Evolutionary conservation across 2,113 vertebrate genomes (phyloP).

Genomic region (Nipponia nippon): DNA sequence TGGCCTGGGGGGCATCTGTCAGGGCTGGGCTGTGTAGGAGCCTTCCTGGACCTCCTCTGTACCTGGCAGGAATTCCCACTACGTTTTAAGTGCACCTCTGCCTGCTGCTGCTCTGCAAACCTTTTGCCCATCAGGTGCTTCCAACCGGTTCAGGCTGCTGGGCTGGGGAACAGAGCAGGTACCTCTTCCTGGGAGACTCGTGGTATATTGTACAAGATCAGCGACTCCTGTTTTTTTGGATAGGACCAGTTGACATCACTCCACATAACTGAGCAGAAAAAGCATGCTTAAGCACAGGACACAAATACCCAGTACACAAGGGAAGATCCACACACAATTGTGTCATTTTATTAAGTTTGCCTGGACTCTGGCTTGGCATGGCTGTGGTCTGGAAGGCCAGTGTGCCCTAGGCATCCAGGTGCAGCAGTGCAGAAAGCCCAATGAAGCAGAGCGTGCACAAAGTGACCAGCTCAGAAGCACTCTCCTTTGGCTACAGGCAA

Average conservation of each 20-base stretch:
- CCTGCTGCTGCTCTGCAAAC: background rate
- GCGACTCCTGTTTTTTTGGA: background rate
- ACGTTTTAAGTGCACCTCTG: background rate
- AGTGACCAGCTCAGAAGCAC: background rate
- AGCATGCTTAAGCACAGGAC: background rate
- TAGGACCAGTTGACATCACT: background rate
- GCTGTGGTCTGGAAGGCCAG: background rate
- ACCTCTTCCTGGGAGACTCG: background rate
- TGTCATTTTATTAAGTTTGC: constrained; percentile 1
- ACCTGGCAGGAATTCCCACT: background rate
- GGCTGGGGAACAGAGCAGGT: fast-evolving
- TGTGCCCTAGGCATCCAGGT: background rate
- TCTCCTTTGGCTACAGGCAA: background rate
- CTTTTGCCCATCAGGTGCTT: background rate
- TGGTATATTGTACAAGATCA: background rate
- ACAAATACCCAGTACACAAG: background rate
- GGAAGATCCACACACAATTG: background rate
- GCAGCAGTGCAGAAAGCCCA: background rate
- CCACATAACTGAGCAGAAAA: background rate
- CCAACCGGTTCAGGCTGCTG: background rate
- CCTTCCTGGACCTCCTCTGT: background rate
- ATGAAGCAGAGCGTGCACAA: background rate
- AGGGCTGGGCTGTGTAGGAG: background rate
- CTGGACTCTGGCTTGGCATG: background rate
- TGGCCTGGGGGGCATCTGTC: background rate